phyloP scores from a whole-genome alignment of 2,888 invertebrate genomes.

The Orgyia antiqua region DNA sequence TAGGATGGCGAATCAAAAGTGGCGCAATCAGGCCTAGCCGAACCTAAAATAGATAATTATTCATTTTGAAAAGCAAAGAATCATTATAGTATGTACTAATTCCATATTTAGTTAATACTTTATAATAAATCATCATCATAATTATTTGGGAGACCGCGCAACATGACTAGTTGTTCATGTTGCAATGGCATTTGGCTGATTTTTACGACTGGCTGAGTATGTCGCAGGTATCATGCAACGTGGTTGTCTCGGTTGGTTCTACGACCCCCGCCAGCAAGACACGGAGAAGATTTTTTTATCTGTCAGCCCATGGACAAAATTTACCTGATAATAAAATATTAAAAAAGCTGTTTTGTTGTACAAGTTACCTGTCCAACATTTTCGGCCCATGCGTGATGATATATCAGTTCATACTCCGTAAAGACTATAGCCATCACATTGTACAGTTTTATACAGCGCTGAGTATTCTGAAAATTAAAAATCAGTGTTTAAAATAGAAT shows the following conservation, averaged over 20 bases:
- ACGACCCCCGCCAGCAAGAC: no score
- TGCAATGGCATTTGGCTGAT: no score
- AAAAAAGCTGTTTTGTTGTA: no score
- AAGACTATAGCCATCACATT: slow-evolving; percentile 89
- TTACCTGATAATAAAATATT: no score
- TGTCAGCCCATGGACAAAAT: no score
- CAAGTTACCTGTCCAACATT: slow-evolving; percentile 84
- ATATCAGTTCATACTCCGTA: slow-evolving; percentile 89
- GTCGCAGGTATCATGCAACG: no score
- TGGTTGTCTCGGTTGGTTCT: no score
- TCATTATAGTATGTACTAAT: neutral
- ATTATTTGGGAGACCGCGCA: no score
- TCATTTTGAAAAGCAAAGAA: neutral
- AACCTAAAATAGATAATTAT: slow-evolving; percentile 56
- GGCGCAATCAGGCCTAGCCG: slow-evolving; percentile 83
- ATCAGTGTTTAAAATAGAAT: no score
- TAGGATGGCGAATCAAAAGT: slow-evolving; percentile 82
- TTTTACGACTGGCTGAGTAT: no score
- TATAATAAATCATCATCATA: neutral
- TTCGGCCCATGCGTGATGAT: slow-evolving; percentile 89
- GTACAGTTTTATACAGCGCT: slow-evolving; percentile 85
- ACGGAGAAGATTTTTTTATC: no score
- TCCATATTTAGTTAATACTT: neutral
- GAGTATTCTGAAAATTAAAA: slow-evolving; percentile 79
- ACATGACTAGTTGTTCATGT: no score